Evolutionary conservation across 2,888 invertebrate species (phyloP).

Genomic region (Drosophila villosipedis): DNA sequence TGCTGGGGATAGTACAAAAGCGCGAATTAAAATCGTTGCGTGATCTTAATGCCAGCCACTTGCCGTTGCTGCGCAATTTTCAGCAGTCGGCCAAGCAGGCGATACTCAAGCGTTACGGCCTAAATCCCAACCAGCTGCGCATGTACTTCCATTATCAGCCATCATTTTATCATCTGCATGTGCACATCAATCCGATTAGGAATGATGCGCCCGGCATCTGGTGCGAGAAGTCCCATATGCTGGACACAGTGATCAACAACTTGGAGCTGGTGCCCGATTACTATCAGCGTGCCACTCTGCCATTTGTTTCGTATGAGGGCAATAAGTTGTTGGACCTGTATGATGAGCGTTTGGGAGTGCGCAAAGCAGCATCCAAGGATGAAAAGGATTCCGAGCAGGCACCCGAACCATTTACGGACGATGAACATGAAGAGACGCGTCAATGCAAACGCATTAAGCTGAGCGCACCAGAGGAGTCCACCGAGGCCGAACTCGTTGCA

Average conservation of each 20-base stretch:
- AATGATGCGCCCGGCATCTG: constrained; percentile 93
- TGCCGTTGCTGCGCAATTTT: constrained; percentile 94
- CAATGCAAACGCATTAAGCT: constrained; percentile 62
- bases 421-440: constrained; percentile 51
- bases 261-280: constrained; percentile 93
- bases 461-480: constrained; percentile 40
- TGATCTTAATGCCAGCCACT: constrained; percentile 91
- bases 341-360: constrained; percentile 78
- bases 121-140: constrained; percentile 90
- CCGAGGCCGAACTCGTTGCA: constrained; percentile 35
- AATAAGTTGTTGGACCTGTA: constrained; percentile 90
- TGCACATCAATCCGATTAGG: constrained; percentile 94
- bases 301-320: constrained; percentile 92
- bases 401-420: constrained; percentile 46
- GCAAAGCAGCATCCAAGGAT: constrained; percentile 16
- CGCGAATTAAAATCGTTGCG: constrained; percentile 92
- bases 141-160: constrained; percentile 98
- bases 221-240: constrained; percentile 94
- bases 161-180: constrained; percentile 97
- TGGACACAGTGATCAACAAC: constrained; percentile 95
- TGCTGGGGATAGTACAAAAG: constrained; percentile 92
- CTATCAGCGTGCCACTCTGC: constrained; percentile 92
- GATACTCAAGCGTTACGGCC: constrained; percentile 91
- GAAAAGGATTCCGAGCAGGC: background rate
- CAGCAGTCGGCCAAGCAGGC: constrained; percentile 90